Evolutionary conservation across 2,888 invertebrate genomes (phyloP).

Genomic region (Agrochola litura): DNA sequence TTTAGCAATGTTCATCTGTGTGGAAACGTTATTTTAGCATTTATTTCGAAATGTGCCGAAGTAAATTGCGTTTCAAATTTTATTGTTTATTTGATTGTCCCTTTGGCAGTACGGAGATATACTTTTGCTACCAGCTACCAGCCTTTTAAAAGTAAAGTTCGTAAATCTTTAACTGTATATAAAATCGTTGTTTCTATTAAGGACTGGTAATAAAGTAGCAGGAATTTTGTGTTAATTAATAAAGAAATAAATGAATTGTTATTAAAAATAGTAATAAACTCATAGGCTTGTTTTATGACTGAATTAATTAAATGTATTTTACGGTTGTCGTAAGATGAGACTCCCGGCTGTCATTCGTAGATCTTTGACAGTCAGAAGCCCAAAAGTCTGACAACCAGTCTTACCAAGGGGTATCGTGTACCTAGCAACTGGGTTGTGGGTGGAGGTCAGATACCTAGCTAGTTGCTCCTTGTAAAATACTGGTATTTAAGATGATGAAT

Average conservation of each 20-base stretch:
- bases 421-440: too few species aligned
- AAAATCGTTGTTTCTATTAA: slow-evolving; percentile 29
- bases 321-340: background rate
- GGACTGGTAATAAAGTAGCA: slow-evolving; percentile 18
- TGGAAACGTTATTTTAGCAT: slow-evolving; percentile 22
- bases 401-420: too few species aligned
- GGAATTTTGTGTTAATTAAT: slow-evolving; percentile 27
- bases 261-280: slow-evolving; percentile 13
- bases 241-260: slow-evolving; percentile 24
- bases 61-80: slow-evolving; percentile 82
- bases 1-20: background rate
- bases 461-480: too few species aligned
- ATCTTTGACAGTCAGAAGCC: too few species aligned
- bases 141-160: slow-evolving; percentile 55
- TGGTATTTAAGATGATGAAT: too few species aligned
- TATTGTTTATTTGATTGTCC: slow-evolving; percentile 87
- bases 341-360: too few species aligned
- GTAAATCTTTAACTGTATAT: slow-evolving; percentile 41
- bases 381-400: too few species aligned
- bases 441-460: too few species aligned
- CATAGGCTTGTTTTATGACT: slow-evolving; percentile 13
- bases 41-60: slow-evolving; percentile 77
- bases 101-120: slow-evolving; percentile 65
- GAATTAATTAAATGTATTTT: slow-evolving; percentile 22
- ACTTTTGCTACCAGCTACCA: slow-evolving; percentile 68